Evolutionary conservation across 2,113 vertebrate genomes (phyloP), one percentile per base, ranked within the genome.

Genomic region (Campylomormyrus tamandua): DNA sequence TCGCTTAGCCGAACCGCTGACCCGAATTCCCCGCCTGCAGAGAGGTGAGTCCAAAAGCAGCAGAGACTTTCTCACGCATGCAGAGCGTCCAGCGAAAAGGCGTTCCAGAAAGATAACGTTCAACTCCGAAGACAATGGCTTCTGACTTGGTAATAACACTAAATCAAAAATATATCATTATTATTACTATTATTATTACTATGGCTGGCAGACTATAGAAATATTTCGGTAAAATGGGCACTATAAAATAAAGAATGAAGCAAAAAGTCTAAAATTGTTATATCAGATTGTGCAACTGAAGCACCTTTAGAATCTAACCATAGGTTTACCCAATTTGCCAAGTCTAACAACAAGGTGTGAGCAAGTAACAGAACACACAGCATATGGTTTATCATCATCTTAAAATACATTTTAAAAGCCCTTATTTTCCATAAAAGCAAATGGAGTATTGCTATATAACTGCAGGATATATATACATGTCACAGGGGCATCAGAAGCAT

Each of bases 1-100:
- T 70, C 49, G 58, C 66, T 66, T 90, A 58, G 70, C 66, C 89
- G 50, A n/a, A 83, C 56, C 58, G 48, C 56, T 56, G 48, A 87
- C 84, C 83, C 52, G n/a, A 49, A 39, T 24, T 39, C 70, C 52
- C 31, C 3, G 49, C 48, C 46, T 48, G 45, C 83, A 50, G 83
- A 49, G 83, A 77, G 31, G 70, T 1, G 70, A 80, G 74, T 48
- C 24, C 83, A n/a, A 3, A 31, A 50, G 2, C 48, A n/a, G 21
- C 9, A 27, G 24, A 50, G 46, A 49, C 39, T 24, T 39, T 27
- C 46, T 85, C 45, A n/a, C 3, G 39, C 83, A 49, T 6, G 7
- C 45, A 84, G 45, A n/a, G 15, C 39, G 21, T 84, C 21, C 39
- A 48, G 24, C 24, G 17, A 17, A 85, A 85, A 49, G 45, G 9